Evolutionary conservation across 2,113 vertebrate genomes (phyloP).

Genomic region (Lethenteron reissneri): DNA sequence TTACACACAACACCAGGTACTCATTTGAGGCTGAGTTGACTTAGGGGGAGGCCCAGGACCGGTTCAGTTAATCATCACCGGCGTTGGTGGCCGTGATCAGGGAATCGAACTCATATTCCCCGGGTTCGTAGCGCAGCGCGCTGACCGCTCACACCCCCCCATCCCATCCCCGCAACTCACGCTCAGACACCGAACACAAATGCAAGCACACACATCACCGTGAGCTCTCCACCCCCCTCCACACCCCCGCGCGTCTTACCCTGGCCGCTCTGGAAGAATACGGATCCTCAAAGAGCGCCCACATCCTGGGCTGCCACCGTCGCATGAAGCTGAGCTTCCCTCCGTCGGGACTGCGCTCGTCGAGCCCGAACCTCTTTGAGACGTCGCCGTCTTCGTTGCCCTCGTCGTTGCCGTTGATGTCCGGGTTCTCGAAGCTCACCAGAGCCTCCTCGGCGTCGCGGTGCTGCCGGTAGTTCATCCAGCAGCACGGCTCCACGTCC

Average conservation of each 20-base stretch:
- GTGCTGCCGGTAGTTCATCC: slow-evolving; percentile 89
- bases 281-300: slow-evolving; percentile 85
- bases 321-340: slow-evolving; percentile 42
- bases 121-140: too few species aligned
- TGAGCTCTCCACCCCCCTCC: background rate
- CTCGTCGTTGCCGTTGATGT: slow-evolving; percentile 47
- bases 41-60: too few species aligned
- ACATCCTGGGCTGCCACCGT: slow-evolving; percentile 60
- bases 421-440: slow-evolving; percentile 60
- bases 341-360: slow-evolving; percentile 16
- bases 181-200: background rate
- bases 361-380: slow-evolving; percentile 31
- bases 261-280: slow-evolving; percentile 80
- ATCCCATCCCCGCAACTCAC: background rate
- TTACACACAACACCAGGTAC: too few species aligned
- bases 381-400: slow-evolving; percentile 38
- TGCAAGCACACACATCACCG: background rate
- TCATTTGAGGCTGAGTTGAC: too few species aligned
- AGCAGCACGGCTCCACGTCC: slow-evolving; percentile 89
- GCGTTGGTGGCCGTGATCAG: too few species aligned
- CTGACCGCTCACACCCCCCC: background rate
- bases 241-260: slow-evolving; percentile 29
- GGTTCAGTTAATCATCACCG: too few species aligned
- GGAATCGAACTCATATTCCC: too few species aligned
- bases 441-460: slow-evolving; percentile 82